Evolutionary conservation across 2,888 invertebrate species (phyloP), one percentile per base, ranked within the genome.

Genomic region (Danaus chrysippus): DNA sequence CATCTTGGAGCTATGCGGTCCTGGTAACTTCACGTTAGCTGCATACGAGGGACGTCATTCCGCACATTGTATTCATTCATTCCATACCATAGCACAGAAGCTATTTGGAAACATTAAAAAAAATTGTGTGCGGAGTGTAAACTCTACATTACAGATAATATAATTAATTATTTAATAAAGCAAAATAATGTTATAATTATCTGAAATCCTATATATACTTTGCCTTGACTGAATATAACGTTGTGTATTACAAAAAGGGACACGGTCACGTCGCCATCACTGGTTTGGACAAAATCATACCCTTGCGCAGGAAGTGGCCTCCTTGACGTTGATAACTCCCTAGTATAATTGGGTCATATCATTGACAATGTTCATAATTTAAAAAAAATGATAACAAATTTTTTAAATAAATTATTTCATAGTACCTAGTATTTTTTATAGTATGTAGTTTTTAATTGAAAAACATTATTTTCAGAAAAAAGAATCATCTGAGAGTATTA

Each of bases 341-440:
- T 81, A 73, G 79, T 83, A 74, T 74, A 79, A 84, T 76, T 85
- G 78, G 85, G 86, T 84, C 87, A 83, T 78, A 78, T 79, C 80
- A 77, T 76, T 83, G 83, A 81, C 87, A 84, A 76, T 83, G 82
- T 78, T 82, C 75, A 73, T 73, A 76, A 78, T 78, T 23, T 23
- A 23, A 34, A 34, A 34, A 34, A 75, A 70, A 74, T 67, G 59
- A 68, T 65, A 69, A 65, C 56, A 56, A 3, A 34, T 49, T 44
- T 49, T 44, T 44, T 46, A 42, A 46, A 56, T 46, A 54, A 54
- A 55, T 44, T 61, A 15, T 58, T 58, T 59, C 59, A 44, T 8
- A 46, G 13, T 41, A 53, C 46, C 42, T 23, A 43, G 13, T 52
- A 17, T 54, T 13, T 13, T 41, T 42, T 2, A 12, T 49, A 42